phyloP scores from a whole-genome alignment of 2,113 vertebrate genomes.

The Syngnathoides biaculeatus region DNA sequence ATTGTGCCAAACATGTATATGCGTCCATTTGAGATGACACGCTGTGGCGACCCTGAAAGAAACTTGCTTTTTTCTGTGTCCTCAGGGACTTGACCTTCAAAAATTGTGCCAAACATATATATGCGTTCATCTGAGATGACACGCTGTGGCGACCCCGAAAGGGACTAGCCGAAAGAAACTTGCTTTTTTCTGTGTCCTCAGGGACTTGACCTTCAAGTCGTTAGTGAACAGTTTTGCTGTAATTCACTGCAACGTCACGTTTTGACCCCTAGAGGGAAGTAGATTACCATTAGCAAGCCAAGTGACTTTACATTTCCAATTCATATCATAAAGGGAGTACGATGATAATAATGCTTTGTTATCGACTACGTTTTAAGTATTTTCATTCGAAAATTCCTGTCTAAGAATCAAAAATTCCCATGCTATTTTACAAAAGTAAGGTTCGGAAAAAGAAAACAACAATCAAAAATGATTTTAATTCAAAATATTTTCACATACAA shows the following conservation, averaged over 20 bases:
- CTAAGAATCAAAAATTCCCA: too few species aligned
- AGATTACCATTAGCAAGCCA: slow-evolving; percentile 5
- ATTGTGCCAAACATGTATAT: too few species aligned
- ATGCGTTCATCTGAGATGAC: too few species aligned
- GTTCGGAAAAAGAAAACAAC: slow-evolving; percentile 11
- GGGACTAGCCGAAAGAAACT: too few species aligned
- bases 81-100: background rate
- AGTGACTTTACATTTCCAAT: background rate
- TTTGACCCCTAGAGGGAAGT: slow-evolving; percentile 24
- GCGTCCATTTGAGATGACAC: too few species aligned
- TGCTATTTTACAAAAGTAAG: slow-evolving; percentile 9
- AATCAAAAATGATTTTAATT: slow-evolving; percentile 43
- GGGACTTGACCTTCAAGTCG: background rate
- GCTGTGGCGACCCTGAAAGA: too few species aligned
- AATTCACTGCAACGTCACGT: background rate
- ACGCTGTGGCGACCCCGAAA: too few species aligned
- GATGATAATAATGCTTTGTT: background rate
- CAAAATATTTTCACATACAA: background rate
- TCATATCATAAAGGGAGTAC: background rate
- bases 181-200: too few species aligned
- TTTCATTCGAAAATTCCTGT: background rate
- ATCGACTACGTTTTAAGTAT: background rate
- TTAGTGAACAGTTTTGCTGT: background rate
- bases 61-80: too few species aligned
- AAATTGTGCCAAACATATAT: too few species aligned